A percentile compares a stretch with the other conserved stretches of the same genome.
These are phyloP conservation scores for Perccottus glenii DNA, from an alignment of 2,113 vertebrate genomes.

Conservation along the genomic window DNA sequence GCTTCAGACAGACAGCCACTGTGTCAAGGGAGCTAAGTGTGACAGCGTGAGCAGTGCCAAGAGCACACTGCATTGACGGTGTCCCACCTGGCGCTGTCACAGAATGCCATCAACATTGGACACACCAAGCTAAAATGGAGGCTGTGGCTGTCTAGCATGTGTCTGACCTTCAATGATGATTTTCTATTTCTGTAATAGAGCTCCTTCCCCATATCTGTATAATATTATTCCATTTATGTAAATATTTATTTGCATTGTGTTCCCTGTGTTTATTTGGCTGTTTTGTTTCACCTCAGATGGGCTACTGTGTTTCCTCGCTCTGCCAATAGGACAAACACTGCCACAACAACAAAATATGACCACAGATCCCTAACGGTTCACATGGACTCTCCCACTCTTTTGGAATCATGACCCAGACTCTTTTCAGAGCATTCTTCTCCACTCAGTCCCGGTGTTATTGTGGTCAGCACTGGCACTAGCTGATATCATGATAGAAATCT, in stretches of 20 bases:
- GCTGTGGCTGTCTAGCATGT: constrained; percentile 3
- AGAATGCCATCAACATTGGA: constrained; percentile 36
- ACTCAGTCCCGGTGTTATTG: constrained; percentile 20
- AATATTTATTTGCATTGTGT: background rate
- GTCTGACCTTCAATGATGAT: constrained; percentile 46
- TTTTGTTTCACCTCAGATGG: background rate
- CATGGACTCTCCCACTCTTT: constrained; percentile 8
- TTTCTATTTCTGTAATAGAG: background rate
- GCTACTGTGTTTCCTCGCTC: background rate
- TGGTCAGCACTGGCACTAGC: constrained; percentile 15
- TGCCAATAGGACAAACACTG: constrained; percentile 4
- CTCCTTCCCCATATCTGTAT: background rate
- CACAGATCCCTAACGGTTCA: constrained; percentile 32
- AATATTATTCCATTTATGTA: constrained; percentile 1
- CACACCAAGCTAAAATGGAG: constrained; percentile 18
- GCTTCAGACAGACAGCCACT: constrained; percentile 2
- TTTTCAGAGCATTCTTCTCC: constrained; percentile 13
- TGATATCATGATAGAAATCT: constrained; percentile 41
- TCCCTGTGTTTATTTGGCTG: background rate
- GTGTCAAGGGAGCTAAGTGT: constrained; percentile 16
- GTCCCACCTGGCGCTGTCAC: constrained; percentile 46
- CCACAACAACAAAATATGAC: constrained; percentile 10
- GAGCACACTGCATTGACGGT: constrained; percentile 11
- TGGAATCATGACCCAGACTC: constrained; percentile 17
- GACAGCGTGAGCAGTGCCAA: constrained; percentile 15